Base-by-base conservation (phyloP, 2,888 invertebrate species). In the Pristionchus fissidentatus region DNA sequence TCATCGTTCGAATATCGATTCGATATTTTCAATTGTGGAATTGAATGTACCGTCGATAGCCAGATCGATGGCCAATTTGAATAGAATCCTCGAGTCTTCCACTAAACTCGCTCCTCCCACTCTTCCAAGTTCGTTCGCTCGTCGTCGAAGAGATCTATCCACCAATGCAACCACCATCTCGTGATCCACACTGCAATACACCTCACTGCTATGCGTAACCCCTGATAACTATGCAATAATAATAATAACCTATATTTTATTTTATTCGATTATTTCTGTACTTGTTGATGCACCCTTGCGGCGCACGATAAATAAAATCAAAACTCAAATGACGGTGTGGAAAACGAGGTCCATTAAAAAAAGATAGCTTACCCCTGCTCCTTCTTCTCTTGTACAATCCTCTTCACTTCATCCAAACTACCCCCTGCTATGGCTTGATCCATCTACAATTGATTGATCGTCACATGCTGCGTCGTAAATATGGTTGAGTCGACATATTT, bases 61-160 rank as follows among this genome's bases (percentile, higher is more conserved):
- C 8, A 81, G 62, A 49, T 62, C 26, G 7, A 81, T 81, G 49
- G 62, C 26, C n/a, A 32, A 43, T 8, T 62, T 62, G 62, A 81
- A 49, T 43, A 81, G 49, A 13, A 22, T 49, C 35, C 81, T 46
- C 4, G 66, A 62, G 19, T 32, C 49, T 19, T 66, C 49, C 15
- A 81, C 26, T 0, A 81, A 26, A 26, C 22, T 13, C 10, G 4
- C 29, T 26, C 66, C 66, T 46, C 66, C 35, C 5, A 32, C 43
- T 32, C 52, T 32, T 22, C 35, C 43, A 26, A 62, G 15, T 66
- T 29, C 19, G 66, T 49, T 66, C 8, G 79, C 79, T 38, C 41
- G 62, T 81, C 22, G 10, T 29, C 81, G 29, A 8, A 66, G 22
- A 3, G 49, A 19, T 46, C 49, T 22, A 46, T 81, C 66, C 43